phyloP scores from a whole-genome alignment of 2,113 vertebrate genomes.

The Aphyosemion australe region DNA sequence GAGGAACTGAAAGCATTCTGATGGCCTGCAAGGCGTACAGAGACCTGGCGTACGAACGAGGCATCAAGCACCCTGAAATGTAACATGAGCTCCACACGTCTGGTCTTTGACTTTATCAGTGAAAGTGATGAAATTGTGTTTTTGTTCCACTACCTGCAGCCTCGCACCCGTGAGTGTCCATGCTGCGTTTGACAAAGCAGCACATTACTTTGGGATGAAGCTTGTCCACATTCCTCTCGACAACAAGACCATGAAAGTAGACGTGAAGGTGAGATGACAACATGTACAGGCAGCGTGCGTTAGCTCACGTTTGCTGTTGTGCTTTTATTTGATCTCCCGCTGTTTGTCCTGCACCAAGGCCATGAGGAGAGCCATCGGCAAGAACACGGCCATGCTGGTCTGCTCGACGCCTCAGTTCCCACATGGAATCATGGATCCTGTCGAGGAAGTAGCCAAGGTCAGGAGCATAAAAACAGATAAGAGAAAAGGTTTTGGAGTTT shows the following conservation, averaged over 20 bases:
- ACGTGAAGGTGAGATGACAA: slow-evolving; percentile 85
- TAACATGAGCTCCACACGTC: slow-evolving; percentile 67
- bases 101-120: background rate
- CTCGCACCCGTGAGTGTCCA: slow-evolving; percentile 90
- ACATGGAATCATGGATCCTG: slow-evolving; percentile 91
- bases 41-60: slow-evolving; percentile 90
- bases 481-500: too few species aligned
- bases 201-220: slow-evolving; percentile 95
- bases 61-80: slow-evolving; percentile 94
- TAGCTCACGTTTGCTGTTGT: background rate
- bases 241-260: slow-evolving; percentile 90
- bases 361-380: slow-evolving; percentile 92
- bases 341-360: slow-evolving; percentile 76
- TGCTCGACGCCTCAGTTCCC: slow-evolving; percentile 94
- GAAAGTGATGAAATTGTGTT: slow-evolving; percentile 1
- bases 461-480: background rate
- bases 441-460: slow-evolving; percentile 93
- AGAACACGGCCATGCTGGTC: slow-evolving; percentile 95
- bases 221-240: slow-evolving; percentile 86
- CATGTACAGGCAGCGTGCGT: too few species aligned
- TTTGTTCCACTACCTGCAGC: slow-evolving; percentile 64
- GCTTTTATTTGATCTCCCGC: background rate
- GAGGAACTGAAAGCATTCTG: slow-evolving; percentile 96
- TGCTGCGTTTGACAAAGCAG: slow-evolving; percentile 96
- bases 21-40: slow-evolving; percentile 98